Conservation (phyloP, 1,140 invertebrate genomes). For the Drosophila tsacasi region DNA sequence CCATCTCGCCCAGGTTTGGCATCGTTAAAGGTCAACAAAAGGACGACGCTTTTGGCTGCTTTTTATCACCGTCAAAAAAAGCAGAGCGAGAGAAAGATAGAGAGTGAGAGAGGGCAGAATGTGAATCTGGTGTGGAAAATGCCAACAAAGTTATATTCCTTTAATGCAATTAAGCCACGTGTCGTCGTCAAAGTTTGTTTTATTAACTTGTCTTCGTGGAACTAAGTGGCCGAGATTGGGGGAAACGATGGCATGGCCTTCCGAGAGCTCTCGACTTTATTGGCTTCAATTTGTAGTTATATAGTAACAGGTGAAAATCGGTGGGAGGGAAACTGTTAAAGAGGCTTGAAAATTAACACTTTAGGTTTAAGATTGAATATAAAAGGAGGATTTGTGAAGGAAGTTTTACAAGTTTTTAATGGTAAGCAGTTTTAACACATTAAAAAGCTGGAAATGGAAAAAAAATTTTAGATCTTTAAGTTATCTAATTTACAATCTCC, state of each 20-base stretch:
- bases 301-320: conserved; percentile 2
- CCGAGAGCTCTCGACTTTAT: conserved; percentile 11
- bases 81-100: background rate
- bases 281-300: conserved; percentile 4
- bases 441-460: background rate
- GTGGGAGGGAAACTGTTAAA: background rate
- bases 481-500: background rate
- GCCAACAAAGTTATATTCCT: conserved; percentile 60
- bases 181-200: conserved; percentile 72
- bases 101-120: background rate
- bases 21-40: conserved; percentile 80
- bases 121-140: conserved; percentile 37
- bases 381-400: rapidly evolving
- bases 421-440: background rate
- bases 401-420: background rate
- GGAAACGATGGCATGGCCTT: background rate
- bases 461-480: background rate
- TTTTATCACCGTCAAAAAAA: conserved; percentile 53
- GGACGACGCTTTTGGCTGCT: conserved; percentile 61
- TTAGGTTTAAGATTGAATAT: background rate
- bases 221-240: conserved; percentile 4
- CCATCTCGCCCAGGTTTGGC: conserved; percentile 37
- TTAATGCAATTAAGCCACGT: conserved; percentile 75
- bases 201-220: conserved; percentile 63
- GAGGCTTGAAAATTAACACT: background rate